These are phyloP conservation scores for Microctenopoma steveboyesi DNA, from an alignment of 2,797 vertebrate species.

Conservation along the genomic window DNA sequence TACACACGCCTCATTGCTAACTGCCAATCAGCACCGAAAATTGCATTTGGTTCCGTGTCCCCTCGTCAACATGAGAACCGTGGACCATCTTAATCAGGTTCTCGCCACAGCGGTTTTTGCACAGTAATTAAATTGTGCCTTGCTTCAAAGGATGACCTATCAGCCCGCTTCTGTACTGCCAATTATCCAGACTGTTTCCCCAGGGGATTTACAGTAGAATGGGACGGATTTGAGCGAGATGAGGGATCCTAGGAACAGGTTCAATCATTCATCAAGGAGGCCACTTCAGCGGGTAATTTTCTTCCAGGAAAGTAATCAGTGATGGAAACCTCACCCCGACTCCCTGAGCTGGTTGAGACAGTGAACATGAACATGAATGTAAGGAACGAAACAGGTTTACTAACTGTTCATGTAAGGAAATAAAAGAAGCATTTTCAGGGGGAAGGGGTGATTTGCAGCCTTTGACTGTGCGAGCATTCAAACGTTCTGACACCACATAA, in stretches of 20 bases:
- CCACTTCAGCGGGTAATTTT: slow-evolving; percentile 2
- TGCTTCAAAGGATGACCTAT: slow-evolving; percentile 47
- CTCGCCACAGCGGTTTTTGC: slow-evolving; percentile 17
- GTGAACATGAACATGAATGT: background rate
- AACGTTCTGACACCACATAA: no score
- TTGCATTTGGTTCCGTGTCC: slow-evolving; percentile 42
- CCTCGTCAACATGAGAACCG: slow-evolving; percentile 15
- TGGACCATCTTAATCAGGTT: slow-evolving; percentile 39
- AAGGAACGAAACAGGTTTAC: background rate
- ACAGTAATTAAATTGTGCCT: slow-evolving; percentile 50
- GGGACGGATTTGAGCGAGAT: slow-evolving; percentile 5
- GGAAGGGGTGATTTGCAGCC: background rate
- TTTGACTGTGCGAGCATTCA: no score
- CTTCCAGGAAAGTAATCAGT: background rate
- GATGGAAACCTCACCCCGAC: background rate
- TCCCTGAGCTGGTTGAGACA: background rate
- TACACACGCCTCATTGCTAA: slow-evolving; percentile 31
- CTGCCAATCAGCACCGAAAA: slow-evolving; percentile 43
- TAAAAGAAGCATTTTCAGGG: background rate
- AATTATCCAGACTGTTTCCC: slow-evolving; percentile 14
- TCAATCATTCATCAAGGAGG: background rate
- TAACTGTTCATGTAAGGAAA: background rate
- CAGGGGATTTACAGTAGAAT: slow-evolving; percentile 4
- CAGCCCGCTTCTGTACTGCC: slow-evolving; percentile 22
- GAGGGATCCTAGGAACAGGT: background rate